Evolutionary conservation across 2,888 invertebrate genomes (phyloP), one percentile per base, ranked within the genome.

Genomic region (Hoplodrina blanda): DNA sequence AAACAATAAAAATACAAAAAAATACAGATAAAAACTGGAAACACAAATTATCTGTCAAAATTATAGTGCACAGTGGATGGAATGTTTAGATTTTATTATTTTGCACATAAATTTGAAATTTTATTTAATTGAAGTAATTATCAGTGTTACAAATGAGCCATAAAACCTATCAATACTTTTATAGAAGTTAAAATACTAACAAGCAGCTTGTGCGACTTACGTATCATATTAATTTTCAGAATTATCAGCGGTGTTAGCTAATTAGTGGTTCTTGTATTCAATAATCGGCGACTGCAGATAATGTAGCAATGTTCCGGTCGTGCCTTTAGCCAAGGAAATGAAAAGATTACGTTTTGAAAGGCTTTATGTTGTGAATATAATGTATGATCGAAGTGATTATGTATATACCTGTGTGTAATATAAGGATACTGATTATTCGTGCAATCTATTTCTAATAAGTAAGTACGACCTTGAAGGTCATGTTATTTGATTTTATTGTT

Each of bases 181-280:
- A 10, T 63, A 20, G 25, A 41, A 6, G 17, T 56, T 59, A 46
- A 55, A 69, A 44, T 50, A 44, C 61, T 19, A 52, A 46, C 20
- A 59, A 50, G 54, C 56, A 68, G 49, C 41, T 67, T 52, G 54
- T 67, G 52, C 66, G 62, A 60, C 71, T 60, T 69, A 64, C 66
- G 50, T 62, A 62, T 50, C 25, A 25, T 59, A 41, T 68, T 68
- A 71, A 73, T 79, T 65, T 68, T 78, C 55, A 56, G 69, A 67
- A 25, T 73, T 85, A 74, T 81, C 72, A 66, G 74, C 68, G 78
- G 69, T 80, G 68, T 53, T 70, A 78, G 59, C 65, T 85, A 86
- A 86, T 86, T 87, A 83, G 50, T 59, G 68, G 69, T 72, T 78
- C 77, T 64, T 76, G 30, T 78, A 72, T 69, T 76, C 62, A 78